Evolutionary conservation across 2,888 invertebrate species (phyloP).

Genomic region (Phalangium opilio): DNA sequence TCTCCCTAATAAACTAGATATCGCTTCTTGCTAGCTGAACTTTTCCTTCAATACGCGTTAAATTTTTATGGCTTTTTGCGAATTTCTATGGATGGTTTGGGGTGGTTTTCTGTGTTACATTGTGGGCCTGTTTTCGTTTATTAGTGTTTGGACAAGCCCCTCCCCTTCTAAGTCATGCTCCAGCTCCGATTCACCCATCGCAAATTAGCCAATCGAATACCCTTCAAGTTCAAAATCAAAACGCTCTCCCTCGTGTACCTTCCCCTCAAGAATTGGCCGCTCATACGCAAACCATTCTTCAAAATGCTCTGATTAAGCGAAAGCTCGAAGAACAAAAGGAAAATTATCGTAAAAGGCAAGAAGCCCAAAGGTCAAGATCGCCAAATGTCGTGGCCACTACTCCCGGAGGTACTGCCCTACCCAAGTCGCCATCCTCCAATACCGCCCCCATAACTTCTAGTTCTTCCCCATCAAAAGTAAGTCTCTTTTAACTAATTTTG

Average conservation of each 20-base stretch:
- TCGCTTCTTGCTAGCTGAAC: too few species aligned
- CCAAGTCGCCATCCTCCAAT: too few species aligned
- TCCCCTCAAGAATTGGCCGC: conserved; percentile 69
- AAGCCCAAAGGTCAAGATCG: conserved; percentile 30
- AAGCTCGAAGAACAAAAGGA: conserved; percentile 75
- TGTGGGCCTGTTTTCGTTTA: too few species aligned
- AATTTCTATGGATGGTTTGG: too few species aligned
- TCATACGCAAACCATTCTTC: conserved; percentile 73
- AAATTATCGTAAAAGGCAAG: conserved; percentile 64
- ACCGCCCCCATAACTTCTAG: too few species aligned
- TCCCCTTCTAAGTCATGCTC: conserved; percentile 16
- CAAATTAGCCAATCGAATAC: conserved; percentile 12
- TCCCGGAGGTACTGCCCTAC: too few species aligned
- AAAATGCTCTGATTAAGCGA: conserved; percentile 69
- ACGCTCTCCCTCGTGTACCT: conserved; percentile 26
- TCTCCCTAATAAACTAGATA: too few species aligned
- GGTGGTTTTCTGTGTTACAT: not conserved
- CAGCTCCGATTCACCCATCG: conserved; percentile 17
- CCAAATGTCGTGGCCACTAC: too few species aligned
- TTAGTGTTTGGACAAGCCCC: conserved; percentile 17
- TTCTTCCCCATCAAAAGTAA: too few species aligned
- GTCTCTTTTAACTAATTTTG: too few species aligned
- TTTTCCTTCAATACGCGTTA: too few species aligned
- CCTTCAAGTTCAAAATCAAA: conserved; percentile 16
- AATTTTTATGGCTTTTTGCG: too few species aligned